Percentiles rank a stretch among this genome's conserved stretches.
Conservation (phyloP, 2,113 vertebrate genomes). For the Passerina amoena region DNA sequence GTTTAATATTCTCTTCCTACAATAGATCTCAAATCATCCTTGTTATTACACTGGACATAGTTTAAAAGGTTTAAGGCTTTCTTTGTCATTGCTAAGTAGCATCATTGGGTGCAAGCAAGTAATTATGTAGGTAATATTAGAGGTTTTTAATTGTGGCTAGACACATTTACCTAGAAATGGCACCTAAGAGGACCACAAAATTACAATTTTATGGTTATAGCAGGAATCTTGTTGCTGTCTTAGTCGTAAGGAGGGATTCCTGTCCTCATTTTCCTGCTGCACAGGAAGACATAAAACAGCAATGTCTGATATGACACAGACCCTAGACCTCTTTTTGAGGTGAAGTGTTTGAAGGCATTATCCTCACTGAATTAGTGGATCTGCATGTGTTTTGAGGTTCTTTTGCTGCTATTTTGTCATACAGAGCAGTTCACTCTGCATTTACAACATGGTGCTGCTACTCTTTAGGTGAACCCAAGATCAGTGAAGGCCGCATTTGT, state of each 20-base stretch:
- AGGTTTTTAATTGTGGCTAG: slow-evolving; percentile 47
- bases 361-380: neutral
- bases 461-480: neutral
- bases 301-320: neutral
- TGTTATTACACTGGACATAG: neutral
- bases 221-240: slow-evolving; percentile 22
- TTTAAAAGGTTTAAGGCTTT: slow-evolving; percentile 5
- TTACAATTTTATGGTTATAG: slow-evolving; percentile 17
- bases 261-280: neutral
- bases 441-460: neutral
- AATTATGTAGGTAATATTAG: slow-evolving; percentile 47
- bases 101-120: neutral
- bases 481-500: neutral
- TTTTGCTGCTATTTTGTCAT: neutral
- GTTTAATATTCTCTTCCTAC: neutral
- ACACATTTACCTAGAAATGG: slow-evolving; percentile 28
- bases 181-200: slow-evolving; percentile 51
- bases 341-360: neutral
- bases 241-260: neutral
- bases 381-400: neutral
- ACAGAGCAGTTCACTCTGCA: neutral
- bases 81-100: slow-evolving; percentile 16
- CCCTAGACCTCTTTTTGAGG: neutral
- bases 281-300: neutral
- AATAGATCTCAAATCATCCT: neutral